Conservation (phyloP, 2,888 invertebrate species). For the Actias luna region DNA sequence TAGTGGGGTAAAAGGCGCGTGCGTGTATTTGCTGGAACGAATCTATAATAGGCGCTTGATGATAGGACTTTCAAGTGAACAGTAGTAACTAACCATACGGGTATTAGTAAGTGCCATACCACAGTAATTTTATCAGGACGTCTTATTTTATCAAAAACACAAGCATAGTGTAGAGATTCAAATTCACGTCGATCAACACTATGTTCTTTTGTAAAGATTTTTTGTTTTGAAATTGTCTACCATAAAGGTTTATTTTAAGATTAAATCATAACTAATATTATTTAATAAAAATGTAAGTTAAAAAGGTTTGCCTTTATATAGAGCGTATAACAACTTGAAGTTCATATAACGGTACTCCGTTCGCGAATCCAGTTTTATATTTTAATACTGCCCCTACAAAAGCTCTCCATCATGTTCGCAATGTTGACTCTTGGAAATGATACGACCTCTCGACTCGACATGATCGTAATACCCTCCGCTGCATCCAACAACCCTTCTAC, state of each 20-base stretch:
- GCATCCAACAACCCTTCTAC: slow-evolving; percentile 78
- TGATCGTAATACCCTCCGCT: slow-evolving; percentile 75
- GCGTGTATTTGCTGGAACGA: too few relatives aligned
- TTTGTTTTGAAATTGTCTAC: too few relatives aligned
- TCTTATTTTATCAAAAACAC: too few relatives aligned
- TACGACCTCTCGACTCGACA: slow-evolving; percentile 75
- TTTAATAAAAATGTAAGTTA: not conserved
- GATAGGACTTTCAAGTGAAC: too few relatives aligned
- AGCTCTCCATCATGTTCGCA: slow-evolving; percentile 71
- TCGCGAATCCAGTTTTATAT: slow-evolving; percentile 48
- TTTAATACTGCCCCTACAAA: slow-evolving; percentile 59
- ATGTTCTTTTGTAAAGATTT: too few relatives aligned
- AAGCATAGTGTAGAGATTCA: too few relatives aligned
- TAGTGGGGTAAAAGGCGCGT: too few relatives aligned
- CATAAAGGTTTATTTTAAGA: not conserved
- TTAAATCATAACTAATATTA: not conserved
- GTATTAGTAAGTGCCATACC: too few relatives aligned
- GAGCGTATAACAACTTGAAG: slow-evolving; percentile 9
- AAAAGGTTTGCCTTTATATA: slow-evolving; percentile 13
- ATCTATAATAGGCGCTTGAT: too few relatives aligned
- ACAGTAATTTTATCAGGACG: too few relatives aligned
- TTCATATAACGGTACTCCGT: slow-evolving; percentile 10
- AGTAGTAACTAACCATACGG: too few relatives aligned
- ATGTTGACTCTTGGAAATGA: slow-evolving; percentile 77
- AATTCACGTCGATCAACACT: too few relatives aligned